Conservation (phyloP, 2,797 vertebrate genomes). For the Merluccius polli region DNA sequence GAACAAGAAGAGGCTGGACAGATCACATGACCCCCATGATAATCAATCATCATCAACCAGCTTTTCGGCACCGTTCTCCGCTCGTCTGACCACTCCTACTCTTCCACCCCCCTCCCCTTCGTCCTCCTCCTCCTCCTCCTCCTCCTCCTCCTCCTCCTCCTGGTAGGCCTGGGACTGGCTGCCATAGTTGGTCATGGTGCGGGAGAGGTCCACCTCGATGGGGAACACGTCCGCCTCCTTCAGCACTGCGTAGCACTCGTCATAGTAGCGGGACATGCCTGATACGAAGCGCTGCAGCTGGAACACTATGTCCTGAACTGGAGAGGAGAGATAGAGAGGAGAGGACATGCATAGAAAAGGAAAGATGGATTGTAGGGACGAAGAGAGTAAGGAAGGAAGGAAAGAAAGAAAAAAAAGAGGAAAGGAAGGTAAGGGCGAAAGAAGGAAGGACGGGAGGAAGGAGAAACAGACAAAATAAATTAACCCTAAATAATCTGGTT, state of each 20-base stretch:
- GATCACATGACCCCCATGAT: neutral
- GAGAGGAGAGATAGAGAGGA: neutral
- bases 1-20: neutral
- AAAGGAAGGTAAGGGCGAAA: neutral
- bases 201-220: constrained; percentile 96
- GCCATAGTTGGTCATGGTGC: constrained; percentile 89
- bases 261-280: constrained; percentile 94
- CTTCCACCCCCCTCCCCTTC: constrained; percentile 33
- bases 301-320: constrained; percentile 99
- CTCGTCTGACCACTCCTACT: constrained; percentile 28
- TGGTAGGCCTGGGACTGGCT: constrained; percentile 77
- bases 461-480: no score
- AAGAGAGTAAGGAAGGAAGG: neutral
- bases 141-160: constrained; percentile 44
- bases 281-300: constrained; percentile 98
- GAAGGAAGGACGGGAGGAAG: neutral
- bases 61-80: constrained; percentile 76
- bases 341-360: neutral
- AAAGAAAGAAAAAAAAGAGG: no score
- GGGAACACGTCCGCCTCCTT: constrained; percentile 95
- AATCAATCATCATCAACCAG: constrained; percentile 75
- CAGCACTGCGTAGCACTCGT: constrained; percentile 89
- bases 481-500: no score
- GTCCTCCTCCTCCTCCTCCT: constrained; percentile 33
- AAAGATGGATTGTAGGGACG: no score